Conservation (phyloP, 2,888 invertebrate genomes). For the Ypsolopha sequella region DNA sequence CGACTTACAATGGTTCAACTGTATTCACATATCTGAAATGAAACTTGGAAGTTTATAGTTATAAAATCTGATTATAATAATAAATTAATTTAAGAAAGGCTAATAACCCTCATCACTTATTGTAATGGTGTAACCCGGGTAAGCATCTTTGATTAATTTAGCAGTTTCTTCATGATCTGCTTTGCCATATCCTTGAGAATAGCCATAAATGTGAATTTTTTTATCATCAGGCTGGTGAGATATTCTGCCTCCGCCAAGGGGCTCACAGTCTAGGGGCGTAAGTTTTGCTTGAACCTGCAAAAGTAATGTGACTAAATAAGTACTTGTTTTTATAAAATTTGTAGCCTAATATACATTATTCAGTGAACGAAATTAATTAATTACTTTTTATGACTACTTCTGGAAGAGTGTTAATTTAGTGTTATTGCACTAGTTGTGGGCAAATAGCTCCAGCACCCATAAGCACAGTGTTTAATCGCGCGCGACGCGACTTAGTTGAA, state of each 20-base stretch:
- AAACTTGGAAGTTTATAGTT: too few species aligned
- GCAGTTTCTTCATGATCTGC: constrained; percentile 89
- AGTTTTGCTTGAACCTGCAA: constrained; percentile 50
- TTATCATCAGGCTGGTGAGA: constrained; percentile 83
- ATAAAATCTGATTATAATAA: too few species aligned
- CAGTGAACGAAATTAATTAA: not conserved
- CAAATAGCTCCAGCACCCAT: too few species aligned
- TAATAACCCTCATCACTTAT: constrained; percentile 90
- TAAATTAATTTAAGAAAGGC: too few species aligned
- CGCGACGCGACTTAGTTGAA: too few species aligned
- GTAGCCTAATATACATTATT: not conserved
- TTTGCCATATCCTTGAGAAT: constrained; percentile 91
- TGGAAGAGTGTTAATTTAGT: not conserved
- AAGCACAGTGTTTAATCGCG: too few species aligned
- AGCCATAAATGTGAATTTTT: constrained; percentile 90
- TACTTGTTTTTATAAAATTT: not conserved
- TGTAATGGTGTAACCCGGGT: constrained; percentile 80
- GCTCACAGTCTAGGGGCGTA: constrained; percentile 77
- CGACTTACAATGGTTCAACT: too few species aligned
- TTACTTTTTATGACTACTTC: not conserved
- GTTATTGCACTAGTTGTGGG: too few species aligned
- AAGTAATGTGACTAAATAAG: constrained; percentile 1
- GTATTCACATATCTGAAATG: too few species aligned
- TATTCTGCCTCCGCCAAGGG: constrained; percentile 94
- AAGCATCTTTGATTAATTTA: constrained; percentile 79